Percentiles rank a stretch among this genome's conserved stretches.
Evolutionary conservation across 2,888 invertebrate species (phyloP).

Genomic region (Encarsia formosa): DNA sequence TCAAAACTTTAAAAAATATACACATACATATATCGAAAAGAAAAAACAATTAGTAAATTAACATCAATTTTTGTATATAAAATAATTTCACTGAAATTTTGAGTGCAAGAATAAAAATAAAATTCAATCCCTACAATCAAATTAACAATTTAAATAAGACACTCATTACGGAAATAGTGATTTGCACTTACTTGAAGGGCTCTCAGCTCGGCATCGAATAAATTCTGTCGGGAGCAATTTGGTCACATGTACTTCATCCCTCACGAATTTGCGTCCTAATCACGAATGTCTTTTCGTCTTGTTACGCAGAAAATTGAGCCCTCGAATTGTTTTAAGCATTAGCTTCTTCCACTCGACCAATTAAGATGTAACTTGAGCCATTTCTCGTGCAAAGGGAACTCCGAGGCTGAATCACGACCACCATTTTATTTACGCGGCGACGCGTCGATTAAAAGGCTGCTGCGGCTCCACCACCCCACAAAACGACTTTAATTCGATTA

Average conservation of each 20-base stretch:
- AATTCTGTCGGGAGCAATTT: neutral
- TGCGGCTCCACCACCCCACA: neutral
- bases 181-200: too few species aligned
- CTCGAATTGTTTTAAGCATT: neutral
- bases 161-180: too few species aligned
- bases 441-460: conserved; percentile 19
- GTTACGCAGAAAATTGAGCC: neutral
- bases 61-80: too few species aligned
- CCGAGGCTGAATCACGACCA: conserved; percentile 40
- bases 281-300: neutral
- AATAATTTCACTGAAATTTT: too few species aligned
- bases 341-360: conserved; percentile 8
- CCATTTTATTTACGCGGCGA: conserved; percentile 36
- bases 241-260: conserved; percentile 24
- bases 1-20: too few species aligned
- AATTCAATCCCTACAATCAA: too few species aligned
- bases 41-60: too few species aligned
- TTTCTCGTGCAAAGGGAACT: neutral
- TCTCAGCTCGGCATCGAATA: conserved; percentile 8
- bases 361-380: conserved; percentile 8
- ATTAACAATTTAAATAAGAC: too few species aligned
- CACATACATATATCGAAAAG: too few species aligned
- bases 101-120: too few species aligned
- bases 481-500: too few species aligned
- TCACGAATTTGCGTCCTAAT: neutral